Conservation (phyloP, 1,140 invertebrate genomes). For the Atta colombica region DNA sequence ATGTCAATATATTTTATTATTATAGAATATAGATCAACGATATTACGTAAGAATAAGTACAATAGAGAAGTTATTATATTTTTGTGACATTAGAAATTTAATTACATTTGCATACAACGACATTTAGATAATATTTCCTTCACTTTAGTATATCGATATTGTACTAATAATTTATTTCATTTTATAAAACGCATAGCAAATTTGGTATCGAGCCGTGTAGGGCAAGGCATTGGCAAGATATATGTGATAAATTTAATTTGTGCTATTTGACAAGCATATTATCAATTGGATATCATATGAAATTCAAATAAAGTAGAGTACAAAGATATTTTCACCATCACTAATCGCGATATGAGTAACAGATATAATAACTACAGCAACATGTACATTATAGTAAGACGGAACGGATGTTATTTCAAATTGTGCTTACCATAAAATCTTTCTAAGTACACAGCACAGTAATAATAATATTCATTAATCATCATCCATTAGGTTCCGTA, state of each 20-base stretch:
- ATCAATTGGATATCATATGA: not conserved
- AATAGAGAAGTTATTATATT: not conserved
- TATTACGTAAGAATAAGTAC: not conserved
- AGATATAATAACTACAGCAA: conserved; percentile 11
- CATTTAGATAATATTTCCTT: conserved; percentile 24
- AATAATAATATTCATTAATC: conserved; percentile 53
- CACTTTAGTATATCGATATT: not conserved
- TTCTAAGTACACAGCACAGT: conserved; percentile 12
- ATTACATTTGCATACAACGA: conserved; percentile 26
- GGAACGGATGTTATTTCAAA: not conserved
- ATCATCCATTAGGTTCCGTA: conserved; percentile 36
- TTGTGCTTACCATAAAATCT: conserved; percentile 1
- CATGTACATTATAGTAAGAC: not conserved
- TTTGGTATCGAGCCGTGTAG: conserved; percentile 8
- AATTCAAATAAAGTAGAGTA: conserved; percentile 2
- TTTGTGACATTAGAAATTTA: conserved; percentile 1
- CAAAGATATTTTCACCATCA: not conserved
- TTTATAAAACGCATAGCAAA: conserved; percentile 11
- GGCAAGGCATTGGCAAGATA: not conserved
- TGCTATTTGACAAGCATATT: not conserved
- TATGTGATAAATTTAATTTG: not conserved
- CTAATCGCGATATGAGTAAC: conserved; percentile 7
- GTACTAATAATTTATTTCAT: conserved; percentile 15
- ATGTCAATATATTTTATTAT: not conserved
- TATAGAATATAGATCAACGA: not conserved